These are phyloP conservation scores for Cuniculus paca DNA, from an alignment of 2,797 vertebrate species.

Conservation along the genomic window DNA sequence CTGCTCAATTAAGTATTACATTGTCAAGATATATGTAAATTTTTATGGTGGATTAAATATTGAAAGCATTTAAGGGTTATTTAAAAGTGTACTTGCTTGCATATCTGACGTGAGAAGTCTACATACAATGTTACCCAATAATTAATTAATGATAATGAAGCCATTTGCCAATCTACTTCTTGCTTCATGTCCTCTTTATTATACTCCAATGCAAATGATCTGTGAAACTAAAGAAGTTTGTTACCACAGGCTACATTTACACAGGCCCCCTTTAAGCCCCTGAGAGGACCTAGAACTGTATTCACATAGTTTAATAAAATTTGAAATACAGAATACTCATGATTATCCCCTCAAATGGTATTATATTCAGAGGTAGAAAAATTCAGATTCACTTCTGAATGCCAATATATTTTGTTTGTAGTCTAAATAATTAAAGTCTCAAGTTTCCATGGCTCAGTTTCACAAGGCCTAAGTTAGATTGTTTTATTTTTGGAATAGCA, in stretches of 20 bases:
- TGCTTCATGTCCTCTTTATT: not conserved
- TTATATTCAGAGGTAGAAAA: not conserved
- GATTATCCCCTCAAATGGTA: not conserved
- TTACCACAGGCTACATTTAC: too few species aligned
- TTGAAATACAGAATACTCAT: not conserved
- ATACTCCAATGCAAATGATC: not conserved
- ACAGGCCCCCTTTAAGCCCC: not conserved
- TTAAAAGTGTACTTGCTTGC: constrained; percentile 22
- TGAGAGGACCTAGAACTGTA: not conserved
- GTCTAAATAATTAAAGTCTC: not conserved
- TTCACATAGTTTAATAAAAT: not conserved
- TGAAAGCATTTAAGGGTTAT: not conserved
- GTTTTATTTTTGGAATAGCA: constrained; percentile 16
- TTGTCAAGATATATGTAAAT: not conserved
- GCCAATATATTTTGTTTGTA: not conserved
- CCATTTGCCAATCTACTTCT: not conserved
- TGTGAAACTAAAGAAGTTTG: not conserved
- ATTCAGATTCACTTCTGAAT: not conserved
- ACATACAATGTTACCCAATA: constrained; percentile 3
- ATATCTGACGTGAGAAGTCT: constrained; percentile 52
- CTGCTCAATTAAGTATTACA: not conserved
- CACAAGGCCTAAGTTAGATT: not conserved
- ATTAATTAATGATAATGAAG: constrained; percentile 51
- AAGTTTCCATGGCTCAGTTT: constrained; percentile 28
- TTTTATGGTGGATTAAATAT: not conserved